A percentile compares a stretch with the other conserved stretches of the same genome.
Evolutionary conservation across 2,888 invertebrate genomes (phyloP).

Genomic region (Rhaphigaster nebulosa): DNA sequence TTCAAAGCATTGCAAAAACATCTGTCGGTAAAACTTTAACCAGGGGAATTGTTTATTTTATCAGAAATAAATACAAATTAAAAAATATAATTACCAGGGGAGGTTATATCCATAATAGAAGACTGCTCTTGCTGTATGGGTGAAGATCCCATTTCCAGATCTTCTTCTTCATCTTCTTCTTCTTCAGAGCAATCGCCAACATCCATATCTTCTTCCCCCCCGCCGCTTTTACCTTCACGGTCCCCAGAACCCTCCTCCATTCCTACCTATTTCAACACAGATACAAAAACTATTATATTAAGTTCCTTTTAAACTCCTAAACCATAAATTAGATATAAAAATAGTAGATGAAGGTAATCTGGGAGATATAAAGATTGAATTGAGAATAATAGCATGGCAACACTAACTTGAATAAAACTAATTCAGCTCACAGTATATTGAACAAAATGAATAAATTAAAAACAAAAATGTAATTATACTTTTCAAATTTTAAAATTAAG

Average conservation of each 20-base stretch:
- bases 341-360: neutral
- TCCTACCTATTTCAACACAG: slow-evolving; percentile 49
- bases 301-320: neutral
- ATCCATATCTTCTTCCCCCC: slow-evolving; percentile 77
- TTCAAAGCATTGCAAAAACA: neutral
- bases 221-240: slow-evolving; percentile 63
- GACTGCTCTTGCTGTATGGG: slow-evolving; percentile 64
- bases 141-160: slow-evolving; percentile 65
- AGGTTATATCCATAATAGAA: slow-evolving; percentile 64
- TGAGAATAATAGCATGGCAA: neutral
- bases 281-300: neutral
- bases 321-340: neutral
- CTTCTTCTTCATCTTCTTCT: slow-evolving; percentile 72
- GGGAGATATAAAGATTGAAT: neutral
- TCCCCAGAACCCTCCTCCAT: slow-evolving; percentile 64
- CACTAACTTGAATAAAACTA: neutral
- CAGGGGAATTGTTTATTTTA: neutral
- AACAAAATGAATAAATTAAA: neutral
- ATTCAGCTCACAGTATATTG: neutral
- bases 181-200: slow-evolving; percentile 81
- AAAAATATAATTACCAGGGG: slow-evolving; percentile 61
- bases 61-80: neutral
- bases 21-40: neutral
- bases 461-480: neutral
- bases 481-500: neutral